Evolutionary conservation across 1,140 invertebrate genomes (phyloP).

Genomic region (Anastrepha obliqua): DNA sequence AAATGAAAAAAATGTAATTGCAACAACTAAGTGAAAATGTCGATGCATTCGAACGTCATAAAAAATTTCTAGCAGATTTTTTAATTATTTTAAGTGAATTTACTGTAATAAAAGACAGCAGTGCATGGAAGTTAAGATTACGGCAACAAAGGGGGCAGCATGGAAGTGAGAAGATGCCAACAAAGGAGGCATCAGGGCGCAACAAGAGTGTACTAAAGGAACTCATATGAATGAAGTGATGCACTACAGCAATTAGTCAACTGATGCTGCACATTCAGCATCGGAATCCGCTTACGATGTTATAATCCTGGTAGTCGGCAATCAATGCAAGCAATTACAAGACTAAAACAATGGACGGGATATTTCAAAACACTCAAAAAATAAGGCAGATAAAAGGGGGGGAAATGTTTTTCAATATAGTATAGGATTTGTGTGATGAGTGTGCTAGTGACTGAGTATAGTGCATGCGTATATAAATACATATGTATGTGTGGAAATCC

Average conservation of each 20-base stretch:
- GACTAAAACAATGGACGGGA: neutral
- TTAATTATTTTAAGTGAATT: conserved; percentile 53
- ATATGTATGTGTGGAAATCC: neutral
- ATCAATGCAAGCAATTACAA: conserved; percentile 32
- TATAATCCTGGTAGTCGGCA: neutral
- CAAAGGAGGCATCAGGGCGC: neutral
- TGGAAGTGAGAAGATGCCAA: neutral
- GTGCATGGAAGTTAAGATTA: too few species aligned
- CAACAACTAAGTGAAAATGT: neutral
- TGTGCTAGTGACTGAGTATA: neutral
- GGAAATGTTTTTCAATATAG: too few species aligned
- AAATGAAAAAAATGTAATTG: neutral
- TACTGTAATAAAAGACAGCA: neutral
- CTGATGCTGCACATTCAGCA: neutral
- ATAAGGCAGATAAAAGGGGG: neutral
- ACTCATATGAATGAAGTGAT: neutral
- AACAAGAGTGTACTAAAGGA: neutral
- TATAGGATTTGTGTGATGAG: too few species aligned
- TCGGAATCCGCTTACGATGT: neutral
- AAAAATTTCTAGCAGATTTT: neutral
- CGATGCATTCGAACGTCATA: neutral
- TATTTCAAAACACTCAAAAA: neutral
- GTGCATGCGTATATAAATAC: neutral
- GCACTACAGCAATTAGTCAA: conserved; percentile 31
- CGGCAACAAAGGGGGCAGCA: neutral